These are phyloP conservation scores for Eurytoma adleriae DNA, from an alignment of 2,888 invertebrate species.

Conservation along the genomic window DNA sequence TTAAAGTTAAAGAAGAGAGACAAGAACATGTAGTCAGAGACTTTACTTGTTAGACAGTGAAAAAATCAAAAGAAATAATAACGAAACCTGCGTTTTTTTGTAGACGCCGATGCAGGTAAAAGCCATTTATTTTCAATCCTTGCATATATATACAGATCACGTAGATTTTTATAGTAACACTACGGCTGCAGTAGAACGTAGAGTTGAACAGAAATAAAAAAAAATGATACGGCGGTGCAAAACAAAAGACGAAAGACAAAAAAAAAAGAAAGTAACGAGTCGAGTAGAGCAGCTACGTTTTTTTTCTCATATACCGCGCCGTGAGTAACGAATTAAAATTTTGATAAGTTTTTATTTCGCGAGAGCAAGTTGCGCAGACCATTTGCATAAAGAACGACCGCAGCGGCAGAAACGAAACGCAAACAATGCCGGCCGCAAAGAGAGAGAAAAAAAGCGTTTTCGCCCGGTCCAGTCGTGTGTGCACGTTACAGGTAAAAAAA, in stretches of 20 bases:
- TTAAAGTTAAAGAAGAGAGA: not conserved
- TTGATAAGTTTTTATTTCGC: no score
- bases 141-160: conserved; percentile 5
- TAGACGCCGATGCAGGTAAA: conserved; percentile 31
- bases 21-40: no score
- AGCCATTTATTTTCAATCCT: conserved; percentile 21
- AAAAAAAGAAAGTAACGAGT: not conserved
- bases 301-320: not conserved
- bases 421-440: no score
- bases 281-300: not conserved
- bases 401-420: no score
- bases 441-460: no score
- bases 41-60: no score
- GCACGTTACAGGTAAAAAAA: no score
- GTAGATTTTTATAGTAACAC: conserved; percentile 23
- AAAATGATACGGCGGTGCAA: not conserved
- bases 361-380: no score
- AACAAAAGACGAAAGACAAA: not conserved
- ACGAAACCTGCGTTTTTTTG: conserved; percentile 12
- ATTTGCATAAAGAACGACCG: no score
- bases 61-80: not conserved
- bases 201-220: not conserved
- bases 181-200: conserved; percentile 1
- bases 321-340: no score
- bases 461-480: no score